Conservation (phyloP, 2,113 vertebrate species). For the western clawed frog (Xenopus tropicalis) region UCB_Xtro_10.0 CM004451.2:29435501-29436000, state of each 20-base stretch:
- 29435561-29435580: conserved; percentile 3
- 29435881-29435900: background rate
- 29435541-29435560: conserved; percentile 22
- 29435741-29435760: conserved; percentile 99
- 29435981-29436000: conserved; percentile 2
- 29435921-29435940: background rate
- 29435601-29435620: conserved; percentile 79
- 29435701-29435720: conserved; percentile 99
- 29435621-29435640: conserved; percentile 37
- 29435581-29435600: conserved; percentile 45
- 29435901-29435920: background rate
- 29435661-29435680: conserved; percentile 74
- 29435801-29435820: conserved; percentile 77
- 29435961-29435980: no score
- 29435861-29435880: conserved; percentile 50
- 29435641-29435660: conserved; percentile 52
- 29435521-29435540: conserved; percentile 6
- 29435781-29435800: conserved; percentile 98
- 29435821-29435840: conserved; percentile 58
- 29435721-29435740: conserved; percentile 99
- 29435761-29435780: conserved; percentile 96
- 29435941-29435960: no score
- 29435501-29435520: conserved; percentile 21
- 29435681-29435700: conserved; percentile 98
- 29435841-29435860: conserved; percentile 58